Base-by-base conservation (phyloP, 2,113 vertebrate genomes). In the Scomber japonicus region DNA sequence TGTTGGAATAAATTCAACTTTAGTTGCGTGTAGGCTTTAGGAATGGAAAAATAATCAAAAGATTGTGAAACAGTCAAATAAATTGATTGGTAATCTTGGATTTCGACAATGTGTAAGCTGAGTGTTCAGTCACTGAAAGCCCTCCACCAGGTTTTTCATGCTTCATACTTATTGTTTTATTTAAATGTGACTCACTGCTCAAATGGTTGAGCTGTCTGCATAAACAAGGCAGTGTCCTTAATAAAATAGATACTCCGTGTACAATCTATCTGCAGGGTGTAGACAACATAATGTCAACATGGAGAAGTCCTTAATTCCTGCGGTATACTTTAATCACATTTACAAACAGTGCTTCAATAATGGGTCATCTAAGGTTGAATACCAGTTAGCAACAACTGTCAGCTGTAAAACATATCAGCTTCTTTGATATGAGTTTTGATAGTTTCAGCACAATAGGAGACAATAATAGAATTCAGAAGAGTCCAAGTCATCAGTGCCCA, bases 261-360 rank as follows among this genome's bases (percentile, higher is more conserved):
- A 61, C 30, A 19, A 46, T 46, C 27, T 40, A 57, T 66, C 27
- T 1, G 12, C 10, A 27, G 45, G 45, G 55, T 56, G 16, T 50
- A 62, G 62, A 61, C 31, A 49, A 49, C 24, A 21, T 35, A 60
- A 60, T 71, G 65, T 75, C 61, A 84, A 84, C 65, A 80, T 48
- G 30, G 53, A 65, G 59, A 30, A 71, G 5, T 27, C 44, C 46
- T 40, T 62, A 16, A 73, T 56, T 75, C 35, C 24, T 15, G 6
- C 1, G 0, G 14, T 51, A 27, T 27, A 13, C 40, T 78, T 59
- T 31, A 21, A 49, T 78, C 17, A 78, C 57, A 45, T 60, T 51
- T 62, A 53, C 27, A 40, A 54, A 59, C 3, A 1, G 31, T 11
- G 51, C 45, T 31, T 54, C 2, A 50, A 35, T 69, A 51, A 46